Conservation (phyloP, 2,797 vertebrate genomes). For the Enteromius thamalakanensis region DNA sequence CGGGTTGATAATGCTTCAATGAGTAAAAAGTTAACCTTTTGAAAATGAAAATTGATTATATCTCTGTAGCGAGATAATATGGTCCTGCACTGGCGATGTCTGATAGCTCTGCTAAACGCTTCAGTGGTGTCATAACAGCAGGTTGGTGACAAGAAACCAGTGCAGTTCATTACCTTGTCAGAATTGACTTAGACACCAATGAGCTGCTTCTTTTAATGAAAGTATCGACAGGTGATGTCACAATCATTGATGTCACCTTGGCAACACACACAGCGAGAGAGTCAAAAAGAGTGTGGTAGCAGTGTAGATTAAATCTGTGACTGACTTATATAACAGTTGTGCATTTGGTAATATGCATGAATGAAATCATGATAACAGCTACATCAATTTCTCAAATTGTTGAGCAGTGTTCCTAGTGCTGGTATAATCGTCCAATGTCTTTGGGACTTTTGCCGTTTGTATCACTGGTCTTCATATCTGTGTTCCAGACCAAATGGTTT, state of each 20-base stretch:
- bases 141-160: conserved; percentile 32
- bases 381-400: neutral
- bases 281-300: neutral
- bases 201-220: conserved; percentile 61
- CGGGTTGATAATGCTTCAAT: conserved; percentile 37
- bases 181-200: conserved; percentile 36
- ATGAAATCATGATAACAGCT: neutral
- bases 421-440: neutral
- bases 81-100: conserved; percentile 15
- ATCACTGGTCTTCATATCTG: neutral
- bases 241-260: conserved; percentile 38
- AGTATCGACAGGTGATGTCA: conserved; percentile 61
- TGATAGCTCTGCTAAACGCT: conserved; percentile 36
- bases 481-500: neutral
- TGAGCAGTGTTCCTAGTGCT: neutral
- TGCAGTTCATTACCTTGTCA: conserved; percentile 59
- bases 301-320: neutral
- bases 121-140: conserved; percentile 26
- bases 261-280: conserved; percentile 5
- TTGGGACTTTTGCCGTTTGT: neutral
- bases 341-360: neutral
- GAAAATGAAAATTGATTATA: conserved; percentile 64
- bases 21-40: conserved; percentile 59
- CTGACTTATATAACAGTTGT: neutral
- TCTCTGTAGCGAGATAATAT: conserved; percentile 37